Evolutionary conservation across 2,113 vertebrate genomes (phyloP), one percentile per base, ranked within the genome.

Genomic region (Lagopus leucura): DNA sequence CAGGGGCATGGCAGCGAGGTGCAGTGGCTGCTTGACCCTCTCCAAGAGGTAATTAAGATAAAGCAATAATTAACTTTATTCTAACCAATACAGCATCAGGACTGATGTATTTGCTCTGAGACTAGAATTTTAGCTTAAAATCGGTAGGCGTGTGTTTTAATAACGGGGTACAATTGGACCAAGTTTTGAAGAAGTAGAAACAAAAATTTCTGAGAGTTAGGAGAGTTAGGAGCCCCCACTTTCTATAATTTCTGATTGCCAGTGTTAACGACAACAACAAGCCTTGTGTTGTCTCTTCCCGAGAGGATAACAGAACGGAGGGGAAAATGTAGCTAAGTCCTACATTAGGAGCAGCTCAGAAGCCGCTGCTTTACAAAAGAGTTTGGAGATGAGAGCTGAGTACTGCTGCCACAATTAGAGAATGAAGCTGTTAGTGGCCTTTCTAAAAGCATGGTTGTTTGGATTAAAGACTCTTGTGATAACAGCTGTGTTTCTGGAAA

Each of bases 1-100:
- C 74, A 0, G 18, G 34, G 28, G 20, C 14, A 4, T 0, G 0
- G 8, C 69, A 18, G 69, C 2, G 10, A 66, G n/a, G 10, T 8
- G 1, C 42, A 34, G 52, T 10, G 25, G 32, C 7, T 57, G 69
- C n/a, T 71, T 58, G 21, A 70, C 45, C 87, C 7, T 73, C 19
- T 92, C 54, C 17, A 70, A 80, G 64, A 79, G 66, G 50, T 63
- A 79, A 75, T 80, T 63, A 55, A 58, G 71, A 88, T 19, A 89
- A 86, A 76, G 43, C 20, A 66, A 6, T 79, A 73, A 85, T 63
- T 76, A 78, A 79, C 54, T n/a, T 76, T 81, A 79, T 63, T 27
- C 43, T 65, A 72, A 48, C 34, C 0, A 2, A 6, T 22, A 75
- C 45, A 80, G 55, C 38, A 77, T 50, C 45, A 58, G 45, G 36